These are phyloP conservation scores for Amphibalanus amphitrite DNA, from an alignment of 1,140 invertebrate genomes.

Conservation along the genomic window DNA sequence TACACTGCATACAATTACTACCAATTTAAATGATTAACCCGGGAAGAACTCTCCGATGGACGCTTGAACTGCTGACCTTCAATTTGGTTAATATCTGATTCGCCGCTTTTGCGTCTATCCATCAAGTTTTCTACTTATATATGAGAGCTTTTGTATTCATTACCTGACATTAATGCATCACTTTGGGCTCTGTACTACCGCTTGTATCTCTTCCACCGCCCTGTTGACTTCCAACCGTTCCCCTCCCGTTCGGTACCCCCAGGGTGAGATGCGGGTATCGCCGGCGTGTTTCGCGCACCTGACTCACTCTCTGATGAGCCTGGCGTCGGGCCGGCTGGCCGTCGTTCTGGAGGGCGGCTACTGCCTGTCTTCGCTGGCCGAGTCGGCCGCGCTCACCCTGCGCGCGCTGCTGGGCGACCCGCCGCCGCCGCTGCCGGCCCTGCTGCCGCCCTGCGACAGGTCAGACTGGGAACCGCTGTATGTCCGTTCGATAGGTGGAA, in stretches of 20 bases:
- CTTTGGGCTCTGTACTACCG: neutral
- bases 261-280: conserved; percentile 80
- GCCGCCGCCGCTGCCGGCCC: conserved; percentile 42
- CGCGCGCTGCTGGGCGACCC: conserved; percentile 64
- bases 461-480: no score
- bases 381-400: conserved; percentile 69
- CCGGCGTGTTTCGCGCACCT: conserved; percentile 75
- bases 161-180: conserved; percentile 13
- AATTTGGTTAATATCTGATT: no score
- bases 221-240: neutral
- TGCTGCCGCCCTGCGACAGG: conserved; percentile 36
- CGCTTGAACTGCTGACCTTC: no score
- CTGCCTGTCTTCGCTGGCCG: conserved; percentile 67
- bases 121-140: no score
- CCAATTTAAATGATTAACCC: no score
- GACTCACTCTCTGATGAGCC: conserved; percentile 45
- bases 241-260: conserved; percentile 17
- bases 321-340: conserved; percentile 56
- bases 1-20: no score
- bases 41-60: no score
- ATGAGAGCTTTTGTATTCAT: no score
- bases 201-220: neutral
- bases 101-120: no score
- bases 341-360: conserved; percentile 87
- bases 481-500: no score